Base-by-base conservation (phyloP, 1,140 invertebrate genomes). In the Drosophila aff. region DNA sequence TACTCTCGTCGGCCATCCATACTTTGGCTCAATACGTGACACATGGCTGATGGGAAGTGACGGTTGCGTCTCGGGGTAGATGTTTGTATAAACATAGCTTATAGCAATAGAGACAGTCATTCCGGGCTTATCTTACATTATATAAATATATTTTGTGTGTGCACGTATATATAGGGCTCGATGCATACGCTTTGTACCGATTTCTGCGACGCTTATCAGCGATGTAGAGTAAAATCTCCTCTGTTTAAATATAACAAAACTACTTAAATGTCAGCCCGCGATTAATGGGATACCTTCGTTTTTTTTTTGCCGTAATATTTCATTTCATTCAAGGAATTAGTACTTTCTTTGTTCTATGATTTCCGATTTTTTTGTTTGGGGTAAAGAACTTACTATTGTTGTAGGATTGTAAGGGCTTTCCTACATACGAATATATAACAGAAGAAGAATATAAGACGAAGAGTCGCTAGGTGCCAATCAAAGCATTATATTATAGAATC, bases 21-120 rank as follows among this genome's bases (percentile, higher is more conserved):
- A 65, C 50, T 66, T 62, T 82, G 59, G 75, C 74, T 77, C 74
- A 77, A 61, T 82, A 82, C 77, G 59, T 83, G 72, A 77, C 79
- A 82, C 66, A 81, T 76, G 47, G 74, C 64, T 79, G 80, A 67
- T 79, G 69, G 77, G 79, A 55, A 72, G 67, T 46, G 53, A 44
- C 36, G 46, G 72, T 18, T 36, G 60, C 26, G 15, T 21, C 23
- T 31, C 10, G 65, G 43, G 26, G 26, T 2, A 62, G 23, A 33
- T 47, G 66, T 52, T 40, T 72, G 46, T 61, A 69, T 73, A 73
- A 73, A 73, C 69, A 73, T 61, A 73, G 69, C 67, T 57, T 72
- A 73, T 68, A 77, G 74, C 50, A 49, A 44, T 52, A 68, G 63
- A 77, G 74, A 44, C 55, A 77, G 63, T 77, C 74, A 77, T 77